Base-by-base conservation (phyloP, 64 coral and sea anemone genomes). In the Anthopleura sola region DNA sequence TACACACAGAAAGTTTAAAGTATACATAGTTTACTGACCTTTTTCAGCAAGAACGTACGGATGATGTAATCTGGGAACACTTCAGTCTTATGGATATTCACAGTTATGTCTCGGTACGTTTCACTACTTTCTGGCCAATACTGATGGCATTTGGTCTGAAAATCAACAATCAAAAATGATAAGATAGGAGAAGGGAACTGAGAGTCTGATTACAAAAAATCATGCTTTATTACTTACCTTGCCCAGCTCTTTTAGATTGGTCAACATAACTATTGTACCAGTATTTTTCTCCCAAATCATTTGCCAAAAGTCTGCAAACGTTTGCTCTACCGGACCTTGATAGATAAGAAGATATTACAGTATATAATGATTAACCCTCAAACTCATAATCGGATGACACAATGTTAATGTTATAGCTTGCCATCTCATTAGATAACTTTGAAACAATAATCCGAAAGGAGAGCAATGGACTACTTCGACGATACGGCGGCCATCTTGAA, bases 51-150 rank as follows among this genome's bases (percentile, higher is more conserved):
- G 60, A 95, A 86, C 29, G 93, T 92, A 58, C 93, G 75, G 18
- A 95, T 89, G 31, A 87, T 86, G 26, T 92, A 95, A 60, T 95
- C 93, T 1, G 93, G 89, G 34, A 95, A 95, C 17, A 49, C 90
- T 68, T 95, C 93, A 16, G 87, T 85, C 28, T 89, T 91, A 60
- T 92, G 90, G 16, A 85, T 69, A 31, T 78, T 86, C 0, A 92
- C 93, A 28, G 54, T 92, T 21, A 95, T 62, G 57, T 84, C 37
- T 53, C 82, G 77, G 39, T 89, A 89, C 3, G 57, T 89, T 37
- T 84, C 82, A 0, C 56, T 82, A 39, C 75, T 89, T 2, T 95
- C 90, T 20, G 93, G 93, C 93, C 93, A 95, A 69, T 95, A 95
- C 80, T 95, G 82, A 18, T 92, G 90, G 60, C 93, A 95, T 55